Conservation (phyloP, 2,797 vertebrate species). For the Melopsittacus undulatus region DNA sequence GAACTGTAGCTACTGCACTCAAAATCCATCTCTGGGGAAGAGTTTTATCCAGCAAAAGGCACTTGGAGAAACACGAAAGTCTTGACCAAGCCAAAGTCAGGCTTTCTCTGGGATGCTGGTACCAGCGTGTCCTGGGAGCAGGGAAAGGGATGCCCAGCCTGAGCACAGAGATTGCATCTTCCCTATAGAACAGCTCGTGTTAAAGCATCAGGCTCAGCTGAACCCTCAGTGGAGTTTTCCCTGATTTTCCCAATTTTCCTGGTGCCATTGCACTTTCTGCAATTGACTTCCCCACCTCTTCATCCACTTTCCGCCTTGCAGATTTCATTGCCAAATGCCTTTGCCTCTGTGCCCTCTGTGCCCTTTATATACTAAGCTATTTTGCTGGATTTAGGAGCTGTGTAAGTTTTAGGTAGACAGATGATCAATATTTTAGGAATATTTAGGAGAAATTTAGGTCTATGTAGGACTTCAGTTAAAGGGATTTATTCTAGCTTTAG, state of each 20-base stretch:
- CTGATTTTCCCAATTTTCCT: not conserved
- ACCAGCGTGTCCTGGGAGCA: not conserved
- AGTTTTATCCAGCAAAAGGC: not conserved
- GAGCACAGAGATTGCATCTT: not conserved
- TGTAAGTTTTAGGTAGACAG: not conserved
- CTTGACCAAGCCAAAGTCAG: not conserved
- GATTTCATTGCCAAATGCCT: accelerated
- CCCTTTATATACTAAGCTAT: not conserved
- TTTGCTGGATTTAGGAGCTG: not conserved
- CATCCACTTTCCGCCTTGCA: not conserved
- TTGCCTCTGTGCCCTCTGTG: accelerated
- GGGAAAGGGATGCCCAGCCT: not conserved
- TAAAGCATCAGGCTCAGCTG: accelerated
- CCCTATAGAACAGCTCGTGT: not conserved
- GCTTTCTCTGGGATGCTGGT: not conserved
- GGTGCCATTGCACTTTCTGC: not conserved
- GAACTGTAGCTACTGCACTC: not conserved
- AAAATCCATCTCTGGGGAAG: not conserved
- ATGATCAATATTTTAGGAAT: not conserved
- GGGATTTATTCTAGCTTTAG: not conserved
- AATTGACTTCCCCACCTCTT: accelerated
- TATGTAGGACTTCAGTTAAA: not conserved
- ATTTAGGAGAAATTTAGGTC: not conserved
- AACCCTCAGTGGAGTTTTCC: accelerated
- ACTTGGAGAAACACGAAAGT: not conserved